Base-by-base conservation (phyloP, 37 sponge, comb jelly and placozoan species). In the Beroe ovata region DNA sequence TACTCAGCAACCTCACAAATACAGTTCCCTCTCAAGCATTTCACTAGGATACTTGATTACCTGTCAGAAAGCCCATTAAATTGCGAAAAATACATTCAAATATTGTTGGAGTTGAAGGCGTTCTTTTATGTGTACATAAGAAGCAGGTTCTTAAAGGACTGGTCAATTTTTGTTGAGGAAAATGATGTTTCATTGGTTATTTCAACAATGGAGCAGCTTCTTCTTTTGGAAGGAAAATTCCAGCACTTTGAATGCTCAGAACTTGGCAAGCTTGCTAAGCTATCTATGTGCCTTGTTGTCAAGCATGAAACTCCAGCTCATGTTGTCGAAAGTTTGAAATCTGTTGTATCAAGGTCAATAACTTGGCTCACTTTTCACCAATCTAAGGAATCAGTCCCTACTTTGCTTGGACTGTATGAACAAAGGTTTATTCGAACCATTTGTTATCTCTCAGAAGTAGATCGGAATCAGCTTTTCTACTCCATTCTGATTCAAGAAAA, bases 261-360 rank as follows among this genome's bases (percentile, higher is more conserved):
- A 34, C 18, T 66, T 29, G 25, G 25, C 34, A 37, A 66, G 34
- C 29, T 66, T 6, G 69, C 69, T 66, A 66, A 66, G 34, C 2
- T 66, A 30, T 66, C 69, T 2, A 66, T 66, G 69, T 19, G 4
- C 14, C 8, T 16, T 29, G 30, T 66, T 14, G 34, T 11, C 14
- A 34, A 66, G 18, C 8, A 66, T 33, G 69, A 66, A 29, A 66
- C 69, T 29, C 69, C 69, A 29, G 69, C 69, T 32, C 36, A 66
- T 33, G 2, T 66, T 6, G 18, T 29, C 1, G 30, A 66, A 29
- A 29, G 32, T 34, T 30, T 66, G 8, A 66, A 66, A 66, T 25
- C 25, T 4, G 34, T 66, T 19, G 0, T 66, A 14, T 66, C 69
- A 4, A 37, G 34, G 14, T 19, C 30, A 34, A 66, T 66, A 19